Evolutionary conservation across 37 sponge, comb jelly and placozoan species (phyloP).

Genomic region (Lycopodina hypogea): DNA sequence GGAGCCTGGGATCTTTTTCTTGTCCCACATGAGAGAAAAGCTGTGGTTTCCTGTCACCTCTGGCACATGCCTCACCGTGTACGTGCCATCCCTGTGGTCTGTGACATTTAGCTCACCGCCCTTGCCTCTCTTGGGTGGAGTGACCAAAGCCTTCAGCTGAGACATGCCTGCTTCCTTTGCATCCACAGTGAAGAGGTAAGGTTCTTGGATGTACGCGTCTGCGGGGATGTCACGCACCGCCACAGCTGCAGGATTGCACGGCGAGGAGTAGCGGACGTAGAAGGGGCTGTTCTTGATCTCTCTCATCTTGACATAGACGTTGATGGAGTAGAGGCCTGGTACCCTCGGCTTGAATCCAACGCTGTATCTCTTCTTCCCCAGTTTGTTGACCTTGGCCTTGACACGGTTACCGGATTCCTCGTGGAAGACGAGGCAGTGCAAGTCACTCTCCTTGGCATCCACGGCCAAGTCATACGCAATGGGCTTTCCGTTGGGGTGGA

Average conservation of each 20-base stretch:
- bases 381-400: conserved; percentile 57
- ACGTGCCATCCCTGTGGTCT: conserved; percentile 28
- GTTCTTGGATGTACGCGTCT: conserved; percentile 28
- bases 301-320: conserved; percentile 1
- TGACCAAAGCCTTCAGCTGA: conserved; percentile 32
- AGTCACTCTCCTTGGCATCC: conserved; percentile 42
- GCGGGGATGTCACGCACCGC: conserved; percentile 19
- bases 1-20: conserved; percentile 22
- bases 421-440: conserved; percentile 37
- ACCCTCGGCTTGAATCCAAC: conserved; percentile 40
- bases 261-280: conserved; percentile 12
- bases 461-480: conserved; percentile 28
- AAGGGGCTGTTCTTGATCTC: conserved; percentile 40
- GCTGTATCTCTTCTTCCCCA: conserved; percentile 15
- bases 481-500: conserved; percentile 24
- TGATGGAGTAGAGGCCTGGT: conserved; percentile 48
- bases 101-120: conserved; percentile 8
- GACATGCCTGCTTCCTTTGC: conserved; percentile 61
- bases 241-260: conserved; percentile 26
- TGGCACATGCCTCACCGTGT: conserved; percentile 8
- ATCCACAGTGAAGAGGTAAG: conserved; percentile 39
- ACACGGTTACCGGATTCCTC: conserved; percentile 26
- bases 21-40: conserved; percentile 34
- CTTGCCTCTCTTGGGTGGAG: conserved; percentile 21
- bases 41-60: conserved; percentile 29